phyloP scores from a whole-genome alignment of 2,888 invertebrate genomes.

The Orthosia cruda region DNA sequence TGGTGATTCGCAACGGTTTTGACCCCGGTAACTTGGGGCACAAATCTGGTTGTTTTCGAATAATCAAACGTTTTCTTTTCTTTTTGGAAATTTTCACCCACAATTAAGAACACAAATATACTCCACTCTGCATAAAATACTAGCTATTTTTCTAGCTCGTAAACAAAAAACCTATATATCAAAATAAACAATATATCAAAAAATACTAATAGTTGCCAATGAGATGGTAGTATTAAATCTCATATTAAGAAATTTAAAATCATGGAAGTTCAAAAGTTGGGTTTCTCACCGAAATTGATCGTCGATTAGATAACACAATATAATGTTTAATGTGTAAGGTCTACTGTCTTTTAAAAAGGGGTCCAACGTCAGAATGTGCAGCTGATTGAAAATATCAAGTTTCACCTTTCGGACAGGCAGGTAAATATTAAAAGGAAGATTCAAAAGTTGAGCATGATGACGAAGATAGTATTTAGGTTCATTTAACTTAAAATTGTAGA shows the following conservation, averaged over 20 bases:
- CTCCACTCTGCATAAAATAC: no score
- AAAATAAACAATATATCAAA: no score
- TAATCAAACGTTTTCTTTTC: no score
- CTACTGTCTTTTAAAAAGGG: conserved; percentile 27
- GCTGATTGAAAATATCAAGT: conserved; percentile 50
- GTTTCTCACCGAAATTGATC: neutral
- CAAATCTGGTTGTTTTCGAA: no score
- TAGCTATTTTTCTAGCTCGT: no score
- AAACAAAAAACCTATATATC: no score
- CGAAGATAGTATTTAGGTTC: no score
- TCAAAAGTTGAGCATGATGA: neutral
- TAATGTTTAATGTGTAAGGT: conserved; percentile 21
- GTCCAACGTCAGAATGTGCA: conserved; percentile 19
- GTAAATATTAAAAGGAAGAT: conserved; percentile 18
- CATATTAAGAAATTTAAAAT: neutral
- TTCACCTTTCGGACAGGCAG: conserved; percentile 26
- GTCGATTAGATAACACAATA: neutral
- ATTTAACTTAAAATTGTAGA: neutral
- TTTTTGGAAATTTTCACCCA: no score
- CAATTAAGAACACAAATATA: no score
- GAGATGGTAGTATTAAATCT: neutral
- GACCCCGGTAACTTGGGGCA: no score
- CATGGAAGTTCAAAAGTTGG: neutral
- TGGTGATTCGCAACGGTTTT: no score
- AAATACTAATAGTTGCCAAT: no score